Percentiles rank a stretch among this genome's conserved stretches.
Evolutionary conservation across 2,113 vertebrate species (phyloP).

Genomic region (Sciurus niger): DNA sequence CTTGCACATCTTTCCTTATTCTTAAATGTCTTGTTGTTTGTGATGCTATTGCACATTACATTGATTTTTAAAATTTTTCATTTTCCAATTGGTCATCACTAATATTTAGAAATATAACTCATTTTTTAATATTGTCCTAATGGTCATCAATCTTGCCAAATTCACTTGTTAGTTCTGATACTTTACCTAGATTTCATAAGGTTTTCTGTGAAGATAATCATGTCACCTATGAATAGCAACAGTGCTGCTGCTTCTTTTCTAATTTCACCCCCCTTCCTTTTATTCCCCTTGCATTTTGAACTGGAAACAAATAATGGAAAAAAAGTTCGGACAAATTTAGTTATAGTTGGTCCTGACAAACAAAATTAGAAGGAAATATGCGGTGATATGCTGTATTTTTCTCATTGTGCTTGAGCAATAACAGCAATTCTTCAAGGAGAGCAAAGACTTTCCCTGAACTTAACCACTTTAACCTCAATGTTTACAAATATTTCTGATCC

Average conservation of each 20-base stretch:
- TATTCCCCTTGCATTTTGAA: conserved; percentile 5
- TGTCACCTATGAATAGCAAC: background rate
- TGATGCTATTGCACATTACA: background rate
- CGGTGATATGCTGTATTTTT: background rate
- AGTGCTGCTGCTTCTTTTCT: background rate
- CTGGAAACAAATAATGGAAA: conserved; percentile 41
- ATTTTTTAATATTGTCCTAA: background rate
- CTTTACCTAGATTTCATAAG: background rate
- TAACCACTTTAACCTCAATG: conserved; percentile 29
- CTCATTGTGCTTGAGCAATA: conserved; percentile 1
- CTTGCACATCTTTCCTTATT: background rate
- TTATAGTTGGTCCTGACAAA: background rate
- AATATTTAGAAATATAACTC: conserved; percentile 19
- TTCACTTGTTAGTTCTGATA: background rate
- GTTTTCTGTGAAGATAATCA: conserved; percentile 37
- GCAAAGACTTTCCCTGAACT: background rate
- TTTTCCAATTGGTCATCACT: background rate
- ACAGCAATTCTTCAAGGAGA: conserved; percentile 1
- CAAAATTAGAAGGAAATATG: background rate
- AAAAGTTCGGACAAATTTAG: conserved; percentile 10
- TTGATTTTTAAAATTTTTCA: background rate
- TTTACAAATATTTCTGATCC: conserved; percentile 27
- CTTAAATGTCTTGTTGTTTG: background rate
- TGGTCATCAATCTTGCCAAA: background rate
- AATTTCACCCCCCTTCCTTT: background rate